Conservation (phyloP, 2,888 invertebrate genomes). For the Pharmacophagus antenor region DNA sequence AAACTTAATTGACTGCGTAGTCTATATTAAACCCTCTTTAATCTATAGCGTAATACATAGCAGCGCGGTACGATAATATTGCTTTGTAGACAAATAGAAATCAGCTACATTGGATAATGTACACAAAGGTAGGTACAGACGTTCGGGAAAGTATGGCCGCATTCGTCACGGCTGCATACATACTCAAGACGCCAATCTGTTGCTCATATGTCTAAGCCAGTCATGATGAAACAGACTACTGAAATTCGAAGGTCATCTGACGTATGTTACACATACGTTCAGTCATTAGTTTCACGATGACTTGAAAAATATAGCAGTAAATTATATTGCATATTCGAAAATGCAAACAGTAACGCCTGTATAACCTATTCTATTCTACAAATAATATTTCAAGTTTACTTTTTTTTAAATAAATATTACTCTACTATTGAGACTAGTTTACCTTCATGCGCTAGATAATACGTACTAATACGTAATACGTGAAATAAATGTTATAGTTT, state of each 20-base stretch:
- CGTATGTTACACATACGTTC: not conserved
- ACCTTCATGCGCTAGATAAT: too few relatives aligned
- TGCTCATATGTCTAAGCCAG: slow-evolving; percentile 57
- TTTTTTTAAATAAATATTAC: too few relatives aligned
- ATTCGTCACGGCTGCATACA: slow-evolving; percentile 60
- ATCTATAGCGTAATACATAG: slow-evolving; percentile 7
- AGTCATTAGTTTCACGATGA: not conserved
- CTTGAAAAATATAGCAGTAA: not conserved
- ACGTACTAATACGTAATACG: too few relatives aligned
- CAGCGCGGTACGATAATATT: slow-evolving; percentile 18
- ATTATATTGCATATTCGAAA: not conserved
- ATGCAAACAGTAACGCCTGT: not conserved
- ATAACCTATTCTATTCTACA: not conserved
- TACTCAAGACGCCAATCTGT: slow-evolving; percentile 60
- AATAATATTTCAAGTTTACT: not conserved
- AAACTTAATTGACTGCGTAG: not conserved
- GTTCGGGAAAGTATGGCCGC: slow-evolving; percentile 64
- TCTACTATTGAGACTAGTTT: too few relatives aligned
- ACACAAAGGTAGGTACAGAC: slow-evolving; percentile 44
- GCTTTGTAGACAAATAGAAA: slow-evolving; percentile 41
- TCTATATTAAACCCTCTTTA: not conserved
- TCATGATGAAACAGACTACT: slow-evolving; percentile 53
- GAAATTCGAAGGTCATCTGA: not conserved
- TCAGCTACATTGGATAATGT: slow-evolving; percentile 33
- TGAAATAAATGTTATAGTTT: too few relatives aligned